These are phyloP conservation scores for Symphodus melops DNA, from an alignment of 2,113 vertebrate genomes.

Conservation along the genomic window DNA sequence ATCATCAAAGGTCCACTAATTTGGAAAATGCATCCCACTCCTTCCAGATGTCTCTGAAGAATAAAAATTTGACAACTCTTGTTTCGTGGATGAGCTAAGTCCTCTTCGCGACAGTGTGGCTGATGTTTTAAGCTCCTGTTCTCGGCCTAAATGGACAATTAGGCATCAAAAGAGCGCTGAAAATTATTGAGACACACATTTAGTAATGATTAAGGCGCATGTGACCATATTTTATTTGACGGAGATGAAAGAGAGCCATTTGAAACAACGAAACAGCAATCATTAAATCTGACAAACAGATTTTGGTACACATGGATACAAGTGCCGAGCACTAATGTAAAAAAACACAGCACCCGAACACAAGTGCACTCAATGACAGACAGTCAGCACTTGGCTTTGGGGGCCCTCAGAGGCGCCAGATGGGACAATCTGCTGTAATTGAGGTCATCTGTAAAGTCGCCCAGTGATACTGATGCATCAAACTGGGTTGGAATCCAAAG, in stretches of 20 bases:
- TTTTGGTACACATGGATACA: background rate
- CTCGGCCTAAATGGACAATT: constrained; percentile 31
- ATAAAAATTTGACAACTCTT: constrained; percentile 36
- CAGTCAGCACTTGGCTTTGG: constrained; percentile 32
- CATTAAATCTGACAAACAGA: constrained; percentile 25
- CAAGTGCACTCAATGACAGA: constrained; percentile 24
- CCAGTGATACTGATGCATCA: constrained; percentile 23
- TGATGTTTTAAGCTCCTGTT: constrained; percentile 54
- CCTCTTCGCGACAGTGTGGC: constrained; percentile 13
- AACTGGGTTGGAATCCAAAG: constrained; percentile 40
- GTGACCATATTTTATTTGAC: background rate
- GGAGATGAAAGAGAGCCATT: constrained; percentile 10
- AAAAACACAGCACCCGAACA: background rate
- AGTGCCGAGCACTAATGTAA: background rate
- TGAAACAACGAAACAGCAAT: constrained; percentile 9
- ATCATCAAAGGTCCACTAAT: constrained; percentile 47
- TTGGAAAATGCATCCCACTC: constrained; percentile 66
- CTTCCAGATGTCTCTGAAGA: constrained; percentile 64
- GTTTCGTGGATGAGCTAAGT: constrained; percentile 41
- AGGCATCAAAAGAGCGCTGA: constrained; percentile 21
- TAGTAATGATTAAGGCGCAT: background rate
- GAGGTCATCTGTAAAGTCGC: constrained; percentile 55
- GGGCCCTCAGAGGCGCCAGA: constrained; percentile 47
- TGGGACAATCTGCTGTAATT: constrained; percentile 63
- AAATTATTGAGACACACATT: constrained; percentile 10